Conservation (phyloP, 1,140 invertebrate genomes). For the Branchinecta lynchi region DNA sequence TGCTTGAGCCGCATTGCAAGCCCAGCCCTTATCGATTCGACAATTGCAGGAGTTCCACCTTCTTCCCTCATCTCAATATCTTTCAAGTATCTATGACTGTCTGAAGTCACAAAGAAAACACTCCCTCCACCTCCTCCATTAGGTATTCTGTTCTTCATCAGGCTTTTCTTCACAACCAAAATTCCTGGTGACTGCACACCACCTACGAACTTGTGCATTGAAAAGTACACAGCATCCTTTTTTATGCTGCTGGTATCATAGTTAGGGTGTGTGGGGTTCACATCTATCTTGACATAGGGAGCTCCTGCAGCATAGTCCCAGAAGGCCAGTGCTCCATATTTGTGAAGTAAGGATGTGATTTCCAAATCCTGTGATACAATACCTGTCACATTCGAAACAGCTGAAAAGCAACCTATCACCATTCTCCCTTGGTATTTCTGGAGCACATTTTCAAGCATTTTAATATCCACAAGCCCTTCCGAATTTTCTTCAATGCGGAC, state of each 20-base stretch:
- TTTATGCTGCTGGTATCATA: not conserved
- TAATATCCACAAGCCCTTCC: conserved; percentile 59
- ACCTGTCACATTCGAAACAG: conserved; percentile 79
- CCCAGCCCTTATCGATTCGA: conserved; percentile 67
- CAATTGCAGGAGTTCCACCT: conserved; percentile 64
- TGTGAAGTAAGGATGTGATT: conserved; percentile 62
- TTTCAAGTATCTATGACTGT: conserved; percentile 41
- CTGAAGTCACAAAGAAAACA: conserved; percentile 43
- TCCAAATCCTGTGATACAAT: conserved; percentile 64
- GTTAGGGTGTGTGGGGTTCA: conserved; percentile 55
- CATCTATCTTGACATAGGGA: conserved; percentile 60
- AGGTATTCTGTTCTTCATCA: conserved; percentile 41
- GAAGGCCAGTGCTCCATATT: conserved; percentile 62
- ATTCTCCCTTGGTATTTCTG: conserved; percentile 29
- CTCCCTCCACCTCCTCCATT: conserved; percentile 42
- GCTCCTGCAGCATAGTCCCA: conserved; percentile 84
- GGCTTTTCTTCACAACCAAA: conserved; percentile 45
- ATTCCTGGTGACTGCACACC: conserved; percentile 72
- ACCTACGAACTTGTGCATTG: conserved; percentile 77
- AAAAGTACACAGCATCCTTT: conserved; percentile 82
- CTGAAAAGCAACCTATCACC: conserved; percentile 69
- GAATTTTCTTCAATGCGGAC: conserved; percentile 56
- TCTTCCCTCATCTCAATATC: conserved; percentile 57
- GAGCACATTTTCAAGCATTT: conserved; percentile 56
- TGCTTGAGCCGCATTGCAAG: conserved; percentile 73